Evolutionary conservation across 2,888 invertebrate species (phyloP), one percentile per base, ranked within the genome.

Genomic region (Epirrhoe tristata): DNA sequence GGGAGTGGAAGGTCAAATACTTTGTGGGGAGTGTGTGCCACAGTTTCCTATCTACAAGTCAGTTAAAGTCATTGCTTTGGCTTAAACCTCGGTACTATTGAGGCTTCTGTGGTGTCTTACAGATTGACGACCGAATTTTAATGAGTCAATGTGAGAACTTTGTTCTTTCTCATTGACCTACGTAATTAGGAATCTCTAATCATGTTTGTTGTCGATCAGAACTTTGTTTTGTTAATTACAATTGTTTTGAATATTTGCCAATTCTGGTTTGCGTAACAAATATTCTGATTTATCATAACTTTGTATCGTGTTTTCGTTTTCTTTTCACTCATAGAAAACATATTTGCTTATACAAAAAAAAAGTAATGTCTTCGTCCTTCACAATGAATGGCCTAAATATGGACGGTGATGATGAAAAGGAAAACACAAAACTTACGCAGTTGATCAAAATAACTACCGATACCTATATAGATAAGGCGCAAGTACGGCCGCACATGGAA

Each of bases 71-170:
- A 12, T 39, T 43, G 39, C 48, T 14, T 16, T 48, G 48, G 16
- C 1, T 6, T 16, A 6, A 46, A 48, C 7, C 32, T 56, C n/a
- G 6, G 14, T 24, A 52, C 51, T 59, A 52, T 43, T 39, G 32
- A 14, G 32, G 14, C 14, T 14, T 53, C 53, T 43, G 53, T 62
- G 55, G 62, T 31, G 79, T 71, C 74, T 77, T 79, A 77, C 75
- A 81, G 81, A 84, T 79, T 81, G 79, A 81, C 77, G 77, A 71
- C 73, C 70, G 48, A 48, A 48, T 83, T 83, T 82, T 80, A 82
- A 83, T 85, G 79, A 81, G 78, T 82, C 48, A 48, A 16, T 5
- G 48, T 32, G 39, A 17, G 32, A 57, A 61, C 66, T 58, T 51
- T 66, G 66, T 54, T 48, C 48, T 48, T 66, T 63, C 59, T 66